Evolutionary conservation across 1,140 invertebrate species (phyloP), one percentile per base, ranked within the genome.

Genomic region (Magallana gigas): DNA sequence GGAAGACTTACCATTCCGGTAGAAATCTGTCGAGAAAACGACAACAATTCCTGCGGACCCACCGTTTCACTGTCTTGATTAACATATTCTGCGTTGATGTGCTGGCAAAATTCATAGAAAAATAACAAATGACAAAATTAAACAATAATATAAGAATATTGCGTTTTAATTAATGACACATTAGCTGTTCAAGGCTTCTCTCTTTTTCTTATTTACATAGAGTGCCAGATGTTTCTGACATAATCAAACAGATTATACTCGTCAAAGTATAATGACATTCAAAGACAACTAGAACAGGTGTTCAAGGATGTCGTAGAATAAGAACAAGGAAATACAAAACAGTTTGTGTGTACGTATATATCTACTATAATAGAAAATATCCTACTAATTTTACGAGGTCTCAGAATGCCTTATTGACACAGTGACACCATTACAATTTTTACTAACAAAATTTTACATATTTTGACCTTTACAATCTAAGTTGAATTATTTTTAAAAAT

Each of bases 11-110:
- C 94, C 94, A 94, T 94, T 90, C 94, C 94, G 12, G 91, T 85
- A 57, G 93, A 88, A 82, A 94, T 92, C 84, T 94, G 93, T 68
- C 92, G 85, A 23, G 92, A 93, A 82, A 94, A 92, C 6, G 92
- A 92, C 14, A 94, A 83, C 59, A 94, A 85, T 87, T 93, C 92
- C 76, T 85, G 76, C 8, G 90, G 89, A 7, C 89, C 90, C 11
- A 93, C 85, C 58, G 90, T 57, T 18, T 92, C 91, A 5, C 86
- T 81, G 80, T 91, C 91, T 23, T 87, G 85, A 87, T 92, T 92
- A 12, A 91, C 62, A 85, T 93, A 91, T 56, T 86, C 83, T 36
- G 84, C 88, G 3, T 71, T 64, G 36, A 18, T 56, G 48, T 83
- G 56, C 18, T 29, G 56, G 36, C 57, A 83, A 48, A 83, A 83